Evolutionary conservation across 2,113 vertebrate genomes (phyloP).

Genomic region (Colius striatus): DNA sequence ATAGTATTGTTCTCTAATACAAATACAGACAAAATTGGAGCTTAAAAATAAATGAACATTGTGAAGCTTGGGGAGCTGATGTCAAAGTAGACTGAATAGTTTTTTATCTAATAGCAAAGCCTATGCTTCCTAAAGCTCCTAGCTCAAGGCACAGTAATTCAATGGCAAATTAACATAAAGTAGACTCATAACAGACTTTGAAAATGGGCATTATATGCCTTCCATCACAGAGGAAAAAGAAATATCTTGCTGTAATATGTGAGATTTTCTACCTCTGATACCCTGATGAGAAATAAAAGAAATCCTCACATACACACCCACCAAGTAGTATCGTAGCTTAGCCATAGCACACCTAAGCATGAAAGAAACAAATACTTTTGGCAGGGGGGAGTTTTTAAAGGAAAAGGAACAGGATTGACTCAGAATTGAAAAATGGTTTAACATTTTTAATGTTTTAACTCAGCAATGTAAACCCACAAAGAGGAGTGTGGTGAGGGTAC

Average conservation of each 20-base stretch:
- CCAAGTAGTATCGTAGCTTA: background rate
- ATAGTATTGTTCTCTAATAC: background rate
- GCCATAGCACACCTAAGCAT: background rate
- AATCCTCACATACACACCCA: background rate
- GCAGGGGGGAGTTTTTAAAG: background rate
- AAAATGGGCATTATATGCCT: background rate
- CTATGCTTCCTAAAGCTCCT: conserved; percentile 23
- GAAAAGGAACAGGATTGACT: background rate
- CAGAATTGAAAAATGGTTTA: background rate
- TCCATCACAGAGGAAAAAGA: background rate
- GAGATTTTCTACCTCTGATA: conserved; percentile 12
- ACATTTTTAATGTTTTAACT: too few relatives aligned
- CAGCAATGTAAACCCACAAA: background rate
- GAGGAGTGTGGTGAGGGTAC: background rate
- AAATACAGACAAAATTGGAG: conserved; percentile 17
- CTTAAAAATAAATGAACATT: conserved; percentile 46
- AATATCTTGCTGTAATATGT: background rate
- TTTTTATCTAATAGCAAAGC: conserved; percentile 35
- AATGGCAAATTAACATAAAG: conserved; percentile 56
- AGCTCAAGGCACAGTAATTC: conserved; percentile 26
- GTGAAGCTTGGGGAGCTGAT: conserved; percentile 28
- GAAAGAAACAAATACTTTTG: background rate
- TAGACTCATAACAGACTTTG: conserved; percentile 15
- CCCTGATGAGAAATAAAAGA: background rate
- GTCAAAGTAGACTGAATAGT: conserved; percentile 34